Conservation (phyloP, 1,140 invertebrate species). For the Halictus rubicundus region DNA sequence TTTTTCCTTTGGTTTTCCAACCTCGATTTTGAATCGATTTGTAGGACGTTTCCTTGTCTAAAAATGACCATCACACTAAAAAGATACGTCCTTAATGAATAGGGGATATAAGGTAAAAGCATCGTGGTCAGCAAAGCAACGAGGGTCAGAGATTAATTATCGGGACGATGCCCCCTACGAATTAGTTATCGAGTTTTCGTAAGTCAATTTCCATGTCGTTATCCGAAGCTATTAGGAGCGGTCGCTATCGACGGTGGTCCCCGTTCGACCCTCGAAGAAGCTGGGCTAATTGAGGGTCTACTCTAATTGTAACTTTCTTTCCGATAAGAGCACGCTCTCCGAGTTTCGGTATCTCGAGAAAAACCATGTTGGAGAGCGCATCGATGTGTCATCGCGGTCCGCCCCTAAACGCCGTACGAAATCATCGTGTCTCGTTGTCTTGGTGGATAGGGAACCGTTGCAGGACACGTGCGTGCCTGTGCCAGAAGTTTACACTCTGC, state of each 20-base stretch:
- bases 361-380: not conserved
- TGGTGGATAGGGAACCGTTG: not conserved
- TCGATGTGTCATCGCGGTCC: not conserved
- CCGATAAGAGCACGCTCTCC: not conserved
- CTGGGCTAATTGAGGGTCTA: not conserved
- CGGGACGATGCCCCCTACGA: conserved; percentile 22
- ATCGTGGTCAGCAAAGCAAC: no score
- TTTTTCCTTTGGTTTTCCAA: no score
- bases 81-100: no score
- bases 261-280: conserved; percentile 10
- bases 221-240: conserved; percentile 40
- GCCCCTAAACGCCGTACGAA: not conserved
- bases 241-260: not conserved
- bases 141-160: conserved; percentile 29
- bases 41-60: no score
- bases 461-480: conserved; percentile 5
- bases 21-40: no score
- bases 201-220: conserved; percentile 59
- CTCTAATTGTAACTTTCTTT: conserved; percentile 8
- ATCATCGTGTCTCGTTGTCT: not conserved
- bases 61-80: no score
- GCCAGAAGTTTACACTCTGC: not conserved
- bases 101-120: no score
- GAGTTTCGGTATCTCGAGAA: not conserved
- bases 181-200: conserved; percentile 53